Conservation (phyloP, 2,113 vertebrate species). For the Thunnus thynnus region DNA sequence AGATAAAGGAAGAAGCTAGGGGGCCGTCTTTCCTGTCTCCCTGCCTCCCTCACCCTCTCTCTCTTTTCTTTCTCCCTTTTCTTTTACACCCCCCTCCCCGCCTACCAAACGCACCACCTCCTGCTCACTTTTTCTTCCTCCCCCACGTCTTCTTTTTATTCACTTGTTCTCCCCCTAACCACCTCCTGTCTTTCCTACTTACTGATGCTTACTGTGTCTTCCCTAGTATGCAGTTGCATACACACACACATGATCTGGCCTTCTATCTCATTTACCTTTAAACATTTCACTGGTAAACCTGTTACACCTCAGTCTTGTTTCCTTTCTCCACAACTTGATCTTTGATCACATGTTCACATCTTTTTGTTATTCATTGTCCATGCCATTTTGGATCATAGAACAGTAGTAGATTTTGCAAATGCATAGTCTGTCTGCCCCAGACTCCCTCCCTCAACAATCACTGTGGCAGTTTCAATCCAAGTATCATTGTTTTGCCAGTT, state of each 20-base stretch:
- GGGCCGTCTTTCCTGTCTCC: constrained; percentile 83
- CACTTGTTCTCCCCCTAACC: constrained; percentile 60
- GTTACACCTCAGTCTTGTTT: constrained; percentile 43
- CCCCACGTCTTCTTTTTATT: constrained; percentile 63
- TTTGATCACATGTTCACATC: constrained; percentile 28
- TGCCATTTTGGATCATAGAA: constrained; percentile 27
- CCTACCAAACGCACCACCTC: constrained; percentile 61
- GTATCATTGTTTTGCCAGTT: constrained; percentile 43
- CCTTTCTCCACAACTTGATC: neutral
- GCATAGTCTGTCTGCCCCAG: constrained; percentile 17
- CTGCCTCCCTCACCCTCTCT: constrained; percentile 67
- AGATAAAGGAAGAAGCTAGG: constrained; percentile 84
- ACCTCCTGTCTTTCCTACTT: constrained; percentile 61
- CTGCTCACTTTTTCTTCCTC: constrained; percentile 69
- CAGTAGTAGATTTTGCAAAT: constrained; percentile 22
- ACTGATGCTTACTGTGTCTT: constrained; percentile 55
- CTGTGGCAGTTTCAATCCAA: constrained; percentile 21
- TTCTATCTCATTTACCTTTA: constrained; percentile 43
- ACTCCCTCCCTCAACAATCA: constrained; percentile 30
- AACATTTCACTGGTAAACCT: constrained; percentile 37
- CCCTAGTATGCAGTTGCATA: constrained; percentile 1
- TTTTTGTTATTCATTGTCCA: constrained; percentile 16
- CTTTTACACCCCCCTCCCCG: constrained; percentile 41
- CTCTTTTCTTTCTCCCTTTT: constrained; percentile 51
- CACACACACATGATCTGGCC: constrained; percentile 9